Conservation (phyloP, 1,140 invertebrate genomes). For the Drosophila tsacasi region DNA sequence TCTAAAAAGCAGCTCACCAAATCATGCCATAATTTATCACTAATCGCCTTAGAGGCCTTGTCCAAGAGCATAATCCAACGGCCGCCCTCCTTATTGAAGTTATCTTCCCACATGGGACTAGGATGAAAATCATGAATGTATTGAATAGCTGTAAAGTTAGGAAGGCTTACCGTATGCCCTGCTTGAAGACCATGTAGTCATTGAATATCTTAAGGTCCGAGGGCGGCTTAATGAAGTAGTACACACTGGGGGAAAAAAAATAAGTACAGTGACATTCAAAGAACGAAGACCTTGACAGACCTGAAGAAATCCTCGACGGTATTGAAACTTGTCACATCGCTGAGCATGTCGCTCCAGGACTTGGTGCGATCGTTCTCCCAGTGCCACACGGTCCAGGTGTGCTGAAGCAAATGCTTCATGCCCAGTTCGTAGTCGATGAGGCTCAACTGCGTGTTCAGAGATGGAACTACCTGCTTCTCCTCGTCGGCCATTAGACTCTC, state of each 20-base stretch:
- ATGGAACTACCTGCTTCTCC: slow-evolving; percentile 36
- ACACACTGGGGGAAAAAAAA: slow-evolving; percentile 92
- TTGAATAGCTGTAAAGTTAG: neutral
- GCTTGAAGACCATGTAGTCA: slow-evolving; percentile 99
- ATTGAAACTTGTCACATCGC: slow-evolving; percentile 96
- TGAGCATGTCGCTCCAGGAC: slow-evolving; percentile 96
- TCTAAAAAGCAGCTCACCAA: slow-evolving; percentile 88
- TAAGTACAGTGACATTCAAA: neutral
- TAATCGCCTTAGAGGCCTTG: slow-evolving; percentile 92
- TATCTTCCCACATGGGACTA: slow-evolving; percentile 99
- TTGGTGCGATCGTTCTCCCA: slow-evolving; percentile 96
- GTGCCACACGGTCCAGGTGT: slow-evolving; percentile 99
- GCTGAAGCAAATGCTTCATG: slow-evolving; percentile 97
- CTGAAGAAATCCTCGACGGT: slow-evolving; percentile 99
- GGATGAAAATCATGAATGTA: neutral
- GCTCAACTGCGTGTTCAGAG: slow-evolving; percentile 51
- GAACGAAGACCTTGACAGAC: slow-evolving; percentile 7
- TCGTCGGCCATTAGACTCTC: neutral
- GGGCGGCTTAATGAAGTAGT: slow-evolving; percentile 98
- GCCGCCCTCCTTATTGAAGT: slow-evolving; percentile 93
- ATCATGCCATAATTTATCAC: slow-evolving; percentile 98
- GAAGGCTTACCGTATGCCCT: slow-evolving; percentile 90
- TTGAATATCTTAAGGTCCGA: slow-evolving; percentile 95
- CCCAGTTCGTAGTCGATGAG: slow-evolving; percentile 85
- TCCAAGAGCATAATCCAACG: slow-evolving; percentile 97